Evolutionary conservation across 2,888 invertebrate genomes (phyloP).

Genomic region (Lycia hirtaria): DNA sequence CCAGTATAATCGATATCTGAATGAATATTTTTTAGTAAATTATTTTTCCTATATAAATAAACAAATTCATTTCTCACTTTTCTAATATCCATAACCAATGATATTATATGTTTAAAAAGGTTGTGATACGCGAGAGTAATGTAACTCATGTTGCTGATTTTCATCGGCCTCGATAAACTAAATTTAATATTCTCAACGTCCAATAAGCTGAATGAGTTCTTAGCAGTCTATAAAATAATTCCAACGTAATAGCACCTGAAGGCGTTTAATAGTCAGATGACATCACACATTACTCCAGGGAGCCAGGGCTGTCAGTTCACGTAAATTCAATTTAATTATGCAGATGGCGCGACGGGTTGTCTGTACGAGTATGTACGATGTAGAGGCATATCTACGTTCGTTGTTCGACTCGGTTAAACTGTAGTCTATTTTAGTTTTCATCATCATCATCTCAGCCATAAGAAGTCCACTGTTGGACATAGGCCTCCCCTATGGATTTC

Average conservation of each 20-base stretch:
- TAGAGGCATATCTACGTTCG: neutral
- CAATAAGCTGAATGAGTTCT: neutral
- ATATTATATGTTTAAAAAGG: neutral
- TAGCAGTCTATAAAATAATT: neutral
- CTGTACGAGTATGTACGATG: slow-evolving; percentile 8
- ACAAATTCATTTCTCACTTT: no score
- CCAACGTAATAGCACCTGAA: neutral
- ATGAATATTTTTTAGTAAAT: no score
- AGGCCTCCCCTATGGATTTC: no score
- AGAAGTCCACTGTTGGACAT: no score
- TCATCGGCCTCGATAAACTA: no score
- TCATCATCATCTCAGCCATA: no score
- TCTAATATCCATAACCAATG: no score
- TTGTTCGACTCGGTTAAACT: slow-evolving; percentile 11
- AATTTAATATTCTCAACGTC: no score
- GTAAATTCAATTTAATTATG: slow-evolving; percentile 40
- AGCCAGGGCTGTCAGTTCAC: slow-evolving; percentile 24
- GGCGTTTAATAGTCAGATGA: slow-evolving; percentile 22
- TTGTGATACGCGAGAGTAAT: neutral
- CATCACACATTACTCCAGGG: slow-evolving; percentile 21
- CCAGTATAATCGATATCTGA: no score
- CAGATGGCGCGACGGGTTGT: slow-evolving; percentile 27
- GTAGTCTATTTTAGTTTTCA: no score
- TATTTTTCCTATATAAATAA: no score
- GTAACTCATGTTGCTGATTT: no score